Percentiles rank a stretch among this genome's conserved stretches.
Evolutionary conservation across 2,797 vertebrate species (phyloP).

Genomic region (Lepus oiostolus): DNA sequence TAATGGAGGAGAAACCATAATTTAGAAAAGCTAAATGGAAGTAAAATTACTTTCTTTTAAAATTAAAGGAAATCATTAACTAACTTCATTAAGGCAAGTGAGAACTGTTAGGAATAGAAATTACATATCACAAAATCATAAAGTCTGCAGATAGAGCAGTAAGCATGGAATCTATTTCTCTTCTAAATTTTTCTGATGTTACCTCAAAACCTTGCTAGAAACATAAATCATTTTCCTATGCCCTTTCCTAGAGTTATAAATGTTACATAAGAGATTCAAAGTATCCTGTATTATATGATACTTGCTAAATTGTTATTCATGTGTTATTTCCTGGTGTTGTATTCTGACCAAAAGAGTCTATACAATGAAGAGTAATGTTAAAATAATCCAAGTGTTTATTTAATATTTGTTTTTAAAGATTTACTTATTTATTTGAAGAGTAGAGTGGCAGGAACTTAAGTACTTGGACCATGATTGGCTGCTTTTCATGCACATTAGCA

Average conservation of each 20-base stretch:
- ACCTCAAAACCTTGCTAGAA: constrained; percentile 68
- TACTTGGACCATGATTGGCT: no score
- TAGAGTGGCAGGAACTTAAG: no score
- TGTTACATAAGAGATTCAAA: constrained; percentile 67
- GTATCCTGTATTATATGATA: constrained; percentile 57
- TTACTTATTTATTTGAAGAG: no score
- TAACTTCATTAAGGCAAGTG: constrained; percentile 79
- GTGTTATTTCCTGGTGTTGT: constrained; percentile 48
- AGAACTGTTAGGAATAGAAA: constrained; percentile 75
- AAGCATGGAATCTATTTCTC: constrained; percentile 75
- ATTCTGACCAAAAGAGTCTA: constrained; percentile 3
- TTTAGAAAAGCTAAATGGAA: constrained; percentile 72
- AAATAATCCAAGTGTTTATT: constrained; percentile 33
- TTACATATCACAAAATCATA: constrained; percentile 75
- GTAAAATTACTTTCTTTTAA: constrained; percentile 80
- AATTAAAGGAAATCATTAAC: constrained; percentile 80
- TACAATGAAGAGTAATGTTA: constrained; percentile 42
- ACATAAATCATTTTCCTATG: constrained; percentile 74
- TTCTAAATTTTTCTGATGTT: constrained; percentile 76
- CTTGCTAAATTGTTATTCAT: constrained; percentile 44
- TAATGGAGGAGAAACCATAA: constrained; percentile 68
- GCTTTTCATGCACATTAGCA: no score
- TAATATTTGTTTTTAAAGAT: background rate
- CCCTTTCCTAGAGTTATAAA: constrained; percentile 69
- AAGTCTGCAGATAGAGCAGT: constrained; percentile 69